Evolutionary conservation across 1,140 invertebrate species (phyloP).

Genomic region (Drosophila simulans): DNA sequence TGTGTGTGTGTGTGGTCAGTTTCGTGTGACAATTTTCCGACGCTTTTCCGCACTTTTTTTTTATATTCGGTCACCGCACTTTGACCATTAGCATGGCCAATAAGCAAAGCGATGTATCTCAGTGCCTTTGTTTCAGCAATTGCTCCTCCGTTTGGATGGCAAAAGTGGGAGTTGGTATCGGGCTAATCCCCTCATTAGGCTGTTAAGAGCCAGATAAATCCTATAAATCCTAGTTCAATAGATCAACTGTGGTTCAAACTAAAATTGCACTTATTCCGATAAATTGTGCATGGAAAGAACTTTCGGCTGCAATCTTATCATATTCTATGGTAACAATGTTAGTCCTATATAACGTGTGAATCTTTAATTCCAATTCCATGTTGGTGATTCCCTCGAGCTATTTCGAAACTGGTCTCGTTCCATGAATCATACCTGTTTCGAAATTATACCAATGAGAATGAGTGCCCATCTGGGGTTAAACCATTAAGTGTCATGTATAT

Average conservation of each 20-base stretch:
- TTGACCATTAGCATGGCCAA: conserved; percentile 27
- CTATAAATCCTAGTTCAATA: conserved; percentile 4
- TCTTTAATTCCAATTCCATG: too few relatives aligned
- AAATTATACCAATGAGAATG: neutral
- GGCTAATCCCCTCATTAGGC: conserved; percentile 41
- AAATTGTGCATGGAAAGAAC: too few relatives aligned
- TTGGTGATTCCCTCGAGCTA: too few relatives aligned
- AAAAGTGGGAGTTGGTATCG: conserved; percentile 27
- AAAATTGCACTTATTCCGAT: too few relatives aligned
- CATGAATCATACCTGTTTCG: neutral
- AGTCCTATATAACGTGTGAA: too few relatives aligned
- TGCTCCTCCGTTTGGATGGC: conserved; percentile 34
- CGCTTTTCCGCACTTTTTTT: conserved; percentile 25
- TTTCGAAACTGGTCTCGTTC: neutral
- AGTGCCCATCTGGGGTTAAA: neutral
- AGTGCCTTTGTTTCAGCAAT: conserved; percentile 29
- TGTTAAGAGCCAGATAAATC: conserved; percentile 4
- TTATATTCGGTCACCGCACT: conserved; percentile 9
- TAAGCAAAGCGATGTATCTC: conserved; percentile 13
- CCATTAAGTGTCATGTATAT: conserved; percentile 2
- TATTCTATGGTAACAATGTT: too few relatives aligned
- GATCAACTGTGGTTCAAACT: neutral
- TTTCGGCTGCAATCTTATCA: too few relatives aligned
- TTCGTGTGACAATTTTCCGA: conserved; percentile 38
- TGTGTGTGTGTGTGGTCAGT: conserved; percentile 16